Percentiles rank a stretch among this genome's conserved stretches.
Evolutionary conservation across 2,797 vertebrate species (phyloP).

Genomic region (Chelidonichthys spinosus): DNA sequence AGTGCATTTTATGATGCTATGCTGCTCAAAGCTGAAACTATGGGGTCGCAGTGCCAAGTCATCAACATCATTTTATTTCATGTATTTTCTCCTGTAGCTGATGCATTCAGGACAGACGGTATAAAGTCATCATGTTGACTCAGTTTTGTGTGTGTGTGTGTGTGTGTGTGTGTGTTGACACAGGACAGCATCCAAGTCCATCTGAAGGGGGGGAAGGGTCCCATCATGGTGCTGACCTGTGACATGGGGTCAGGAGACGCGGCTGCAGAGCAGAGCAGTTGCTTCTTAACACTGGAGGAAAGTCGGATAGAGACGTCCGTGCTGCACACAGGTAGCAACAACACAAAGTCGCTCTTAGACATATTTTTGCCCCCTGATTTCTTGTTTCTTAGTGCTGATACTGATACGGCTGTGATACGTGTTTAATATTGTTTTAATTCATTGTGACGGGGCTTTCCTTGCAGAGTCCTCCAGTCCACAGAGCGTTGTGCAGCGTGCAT

Average conservation of each 20-base stretch:
- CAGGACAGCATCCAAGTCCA: slow-evolving; percentile 91
- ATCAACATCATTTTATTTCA: no score
- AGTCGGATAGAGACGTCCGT: slow-evolving; percentile 67
- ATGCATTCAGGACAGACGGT: background rate
- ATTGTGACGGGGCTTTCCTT: no score
- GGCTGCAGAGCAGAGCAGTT: slow-evolving; percentile 7
- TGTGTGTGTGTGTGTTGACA: slow-evolving; percentile 16
- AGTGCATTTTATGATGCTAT: no score
- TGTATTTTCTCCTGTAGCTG: background rate
- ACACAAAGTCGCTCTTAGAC: background rate
- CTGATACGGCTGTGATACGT: no score
- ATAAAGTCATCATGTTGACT: no score
- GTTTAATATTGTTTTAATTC: background rate
- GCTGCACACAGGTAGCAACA: slow-evolving; percentile 57
- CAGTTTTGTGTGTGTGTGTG: slow-evolving; percentile 4
- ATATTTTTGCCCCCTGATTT: background rate
- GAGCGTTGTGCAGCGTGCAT: slow-evolving; percentile 47
- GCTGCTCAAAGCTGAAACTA: no score
- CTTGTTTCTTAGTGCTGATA: no score
- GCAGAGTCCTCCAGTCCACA: slow-evolving; percentile 49
- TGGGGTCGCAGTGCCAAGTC: no score
- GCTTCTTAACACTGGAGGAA: slow-evolving; percentile 74
- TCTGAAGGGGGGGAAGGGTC: slow-evolving; percentile 88
- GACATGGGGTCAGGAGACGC: slow-evolving; percentile 68
- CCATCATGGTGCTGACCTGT: slow-evolving; percentile 87